A percentile compares a stretch with the other conserved stretches of the same genome.
phyloP scores from a whole-genome alignment of 2,113 vertebrate species.

The Onychostruthus taczanowskii region DNA sequence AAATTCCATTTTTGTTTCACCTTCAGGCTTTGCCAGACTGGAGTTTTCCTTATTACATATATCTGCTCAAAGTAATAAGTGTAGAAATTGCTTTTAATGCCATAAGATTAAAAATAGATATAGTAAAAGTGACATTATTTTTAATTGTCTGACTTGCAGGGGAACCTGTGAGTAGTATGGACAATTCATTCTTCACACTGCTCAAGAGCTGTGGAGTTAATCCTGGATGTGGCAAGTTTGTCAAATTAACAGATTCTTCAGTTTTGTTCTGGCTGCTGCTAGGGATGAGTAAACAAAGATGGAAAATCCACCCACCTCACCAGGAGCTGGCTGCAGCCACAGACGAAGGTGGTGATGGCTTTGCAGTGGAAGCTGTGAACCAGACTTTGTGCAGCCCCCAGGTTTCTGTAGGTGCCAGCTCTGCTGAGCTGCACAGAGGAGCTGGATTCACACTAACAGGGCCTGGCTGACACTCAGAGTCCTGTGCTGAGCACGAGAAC shows the following conservation, averaged over 20 bases:
- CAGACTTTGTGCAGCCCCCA: background rate
- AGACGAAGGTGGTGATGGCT: background rate
- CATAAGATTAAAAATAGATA: background rate
- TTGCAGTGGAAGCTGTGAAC: background rate
- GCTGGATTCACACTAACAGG: background rate
- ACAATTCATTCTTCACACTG: background rate
- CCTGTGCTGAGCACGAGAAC: background rate
- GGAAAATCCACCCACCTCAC: background rate
- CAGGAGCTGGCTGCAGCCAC: background rate
- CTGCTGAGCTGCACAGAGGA: background rate
- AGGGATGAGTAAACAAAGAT: background rate
- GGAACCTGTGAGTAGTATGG: background rate
- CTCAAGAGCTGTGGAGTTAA: background rate
- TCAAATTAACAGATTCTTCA: background rate
- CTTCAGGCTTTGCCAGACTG: background rate
- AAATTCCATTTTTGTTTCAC: background rate
- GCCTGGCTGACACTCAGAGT: background rate
- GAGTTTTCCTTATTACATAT: background rate
- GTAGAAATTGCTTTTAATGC: background rate
- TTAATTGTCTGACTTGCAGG: background rate
- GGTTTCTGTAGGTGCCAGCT: fast-evolving
- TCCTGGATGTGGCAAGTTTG: background rate
- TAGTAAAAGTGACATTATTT: background rate
- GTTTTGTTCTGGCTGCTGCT: background rate
- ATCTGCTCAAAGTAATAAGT: background rate